phyloP scores from a whole-genome alignment of 2,113 vertebrate species.

The Melierax canorus region DNA sequence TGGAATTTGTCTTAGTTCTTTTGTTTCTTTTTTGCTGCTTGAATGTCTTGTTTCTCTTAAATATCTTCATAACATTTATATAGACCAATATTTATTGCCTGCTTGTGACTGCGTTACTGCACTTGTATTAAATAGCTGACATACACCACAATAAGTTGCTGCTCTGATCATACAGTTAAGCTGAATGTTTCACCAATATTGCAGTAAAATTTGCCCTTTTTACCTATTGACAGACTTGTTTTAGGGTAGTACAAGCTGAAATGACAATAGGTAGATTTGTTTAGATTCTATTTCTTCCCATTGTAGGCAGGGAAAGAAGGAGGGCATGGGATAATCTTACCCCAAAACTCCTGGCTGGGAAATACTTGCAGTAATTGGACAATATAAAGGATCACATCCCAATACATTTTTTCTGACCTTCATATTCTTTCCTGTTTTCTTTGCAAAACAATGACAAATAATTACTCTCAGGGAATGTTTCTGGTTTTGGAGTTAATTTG shows the following conservation, averaged over 20 bases:
- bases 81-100: not conserved
- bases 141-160: not conserved
- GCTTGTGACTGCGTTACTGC: not conserved
- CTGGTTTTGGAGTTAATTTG: not conserved
- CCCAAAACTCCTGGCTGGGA: not conserved
- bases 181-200: not conserved
- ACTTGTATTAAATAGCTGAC: not conserved
- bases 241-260: not conserved
- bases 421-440: not conserved
- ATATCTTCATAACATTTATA: not conserved
- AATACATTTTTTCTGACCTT: not conserved
- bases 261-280: not conserved
- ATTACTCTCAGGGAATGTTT: not conserved
- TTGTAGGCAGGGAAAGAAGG: not conserved
- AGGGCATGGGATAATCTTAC: not conserved
- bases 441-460: not conserved
- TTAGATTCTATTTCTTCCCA: not conserved
- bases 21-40: not conserved
- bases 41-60: not conserved
- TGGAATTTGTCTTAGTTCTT: not conserved
- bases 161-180: not conserved
- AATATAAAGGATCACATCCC: not conserved
- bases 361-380: not conserved
- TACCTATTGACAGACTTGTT: not conserved
- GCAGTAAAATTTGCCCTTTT: not conserved